Base-by-base conservation (phyloP, 1,140 invertebrate genomes). In the Carcinoscorpius rotundicauda region DNA sequence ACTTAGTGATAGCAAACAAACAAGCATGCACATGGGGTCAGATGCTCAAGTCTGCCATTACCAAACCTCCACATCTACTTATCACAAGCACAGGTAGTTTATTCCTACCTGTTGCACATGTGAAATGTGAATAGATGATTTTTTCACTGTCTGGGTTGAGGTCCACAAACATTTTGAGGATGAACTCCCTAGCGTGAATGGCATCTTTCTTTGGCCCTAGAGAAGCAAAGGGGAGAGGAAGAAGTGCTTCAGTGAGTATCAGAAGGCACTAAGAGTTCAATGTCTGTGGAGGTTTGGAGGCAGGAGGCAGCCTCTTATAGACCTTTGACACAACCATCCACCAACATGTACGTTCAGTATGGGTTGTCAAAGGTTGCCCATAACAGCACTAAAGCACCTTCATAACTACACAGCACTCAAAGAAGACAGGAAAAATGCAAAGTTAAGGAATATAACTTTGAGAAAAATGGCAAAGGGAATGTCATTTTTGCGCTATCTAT, bases 111-210 rank as follows among this genome's bases (percentile, higher is more conserved):
- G 97, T 99, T 80, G 97, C 97, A 87, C 97, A 99, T 74, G 97
- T 99, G 84, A 99, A 99, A 85, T 99, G 97, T 77, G 97, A 99
- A 86, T 99, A 99, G 81, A 99, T 99, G 74, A 99, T 99, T 85
- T 99, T 99, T 84, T 99, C 97, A 76, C 89, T 92, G 82, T 99
- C 97, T 70, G 97, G 97, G 84, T 99, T 99, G 78, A 99, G 85
- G 81, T 99, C 97, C 78, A 99, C 97, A 86, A 99, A 99, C 97
- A 99, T 99, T 82, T 94, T 90, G 76, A 99, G 85, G 78, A 99
- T 99, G 81, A 99, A 99, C 83, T 99, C 97, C 81, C 97, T 87
- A 77, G 97, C 97, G 76, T 93, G 86, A 80, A 93, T 91, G 74
- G 97, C 93, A 84, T 99, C 96, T 84, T 93, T 88, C 81, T 98